These are phyloP conservation scores for Charanyca ferruginea DNA, from an alignment of 2,888 invertebrate genomes.

Conservation along the genomic window DNA sequence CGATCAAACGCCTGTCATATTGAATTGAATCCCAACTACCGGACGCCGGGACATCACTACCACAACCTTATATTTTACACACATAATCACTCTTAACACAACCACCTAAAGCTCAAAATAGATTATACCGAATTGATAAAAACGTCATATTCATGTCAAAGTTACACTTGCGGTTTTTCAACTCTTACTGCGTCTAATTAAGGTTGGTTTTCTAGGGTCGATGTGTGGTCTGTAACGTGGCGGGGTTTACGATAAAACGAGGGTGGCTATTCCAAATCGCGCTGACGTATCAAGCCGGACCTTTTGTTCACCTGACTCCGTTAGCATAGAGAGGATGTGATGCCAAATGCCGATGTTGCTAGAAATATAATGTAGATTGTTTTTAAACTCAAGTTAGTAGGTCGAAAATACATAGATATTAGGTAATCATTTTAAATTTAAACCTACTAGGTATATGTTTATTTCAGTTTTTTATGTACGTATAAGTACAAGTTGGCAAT, in stretches of 20 bases:
- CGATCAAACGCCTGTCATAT: slow-evolving; percentile 85
- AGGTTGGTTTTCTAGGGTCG: slow-evolving; percentile 26
- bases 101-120: slow-evolving; percentile 49
- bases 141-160: slow-evolving; percentile 50
- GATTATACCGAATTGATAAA: slow-evolving; percentile 27
- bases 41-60: slow-evolving; percentile 71
- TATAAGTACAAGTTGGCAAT: no score
- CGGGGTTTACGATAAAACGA: slow-evolving; percentile 79
- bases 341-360: slow-evolving; percentile 30
- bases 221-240: slow-evolving; percentile 16
- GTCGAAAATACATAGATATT: not conserved
- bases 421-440: no score
- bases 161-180: slow-evolving; percentile 10
- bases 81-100: slow-evolving; percentile 46
- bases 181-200: not conserved
- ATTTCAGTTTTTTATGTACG: no score
- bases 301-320: slow-evolving; percentile 86
- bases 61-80: slow-evolving; percentile 55
- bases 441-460: no score
- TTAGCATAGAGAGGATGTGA: slow-evolving; percentile 75
- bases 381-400: not conserved
- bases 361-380: not conserved
- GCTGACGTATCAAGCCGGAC: slow-evolving; percentile 88
- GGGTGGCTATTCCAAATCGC: slow-evolving; percentile 87
- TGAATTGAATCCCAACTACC: slow-evolving; percentile 81